Evolutionary conservation across 2,113 vertebrate species (phyloP), one percentile per base, ranked within the genome.

Genomic region (Jacana jacana): DNA sequence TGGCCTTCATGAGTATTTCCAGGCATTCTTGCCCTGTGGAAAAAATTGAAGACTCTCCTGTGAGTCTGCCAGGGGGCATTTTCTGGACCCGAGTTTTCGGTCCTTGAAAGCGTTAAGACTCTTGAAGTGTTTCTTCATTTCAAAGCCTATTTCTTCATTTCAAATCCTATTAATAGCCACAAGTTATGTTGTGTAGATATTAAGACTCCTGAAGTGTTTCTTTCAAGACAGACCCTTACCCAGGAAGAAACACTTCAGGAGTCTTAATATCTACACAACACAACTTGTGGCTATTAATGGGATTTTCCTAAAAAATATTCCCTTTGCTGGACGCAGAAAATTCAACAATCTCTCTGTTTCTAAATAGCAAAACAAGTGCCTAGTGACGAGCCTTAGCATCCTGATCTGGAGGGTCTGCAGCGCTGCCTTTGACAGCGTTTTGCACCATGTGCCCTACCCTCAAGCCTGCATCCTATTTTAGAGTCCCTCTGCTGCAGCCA

Each of bases 381-480:
- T 27, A 3, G 4, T 17, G 42, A 46, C 23, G 7, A 63, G 18
- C 16, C 31, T n/a, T 17, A 1, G 1, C 10, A 40, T 49, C 60
- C 52, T 76, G 72, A 64, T 30, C 2, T 5, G 42, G 20, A 66
- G 9, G 7, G 13, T 33, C 30, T 75, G n/a, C 44, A 42, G 18
- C 9, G 14, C 54, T 73, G 68, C 22, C n/a, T 83, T 51, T n/a
- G 49, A 31, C 13, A 37, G 30, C 7, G 24, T 46, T 64, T 66
- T 40, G 10, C 4, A 0, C 7, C 42, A 49, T 1, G 1, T 7
- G 31, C 6, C 17, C 35, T 35, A 3, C 20, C 20, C 39, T 40
- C 52, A 64, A 80, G 17, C 14, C 19, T 39, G 13, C 25, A n/a
- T 91, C 19, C 22, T 20, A 8, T n/a, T 84, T 75, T 14, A 37